A percentile compares a stretch with the other conserved stretches of the same genome.
Evolutionary conservation across 2,888 invertebrate species (phyloP).

Genomic region (Adineta ricciae): DNA sequence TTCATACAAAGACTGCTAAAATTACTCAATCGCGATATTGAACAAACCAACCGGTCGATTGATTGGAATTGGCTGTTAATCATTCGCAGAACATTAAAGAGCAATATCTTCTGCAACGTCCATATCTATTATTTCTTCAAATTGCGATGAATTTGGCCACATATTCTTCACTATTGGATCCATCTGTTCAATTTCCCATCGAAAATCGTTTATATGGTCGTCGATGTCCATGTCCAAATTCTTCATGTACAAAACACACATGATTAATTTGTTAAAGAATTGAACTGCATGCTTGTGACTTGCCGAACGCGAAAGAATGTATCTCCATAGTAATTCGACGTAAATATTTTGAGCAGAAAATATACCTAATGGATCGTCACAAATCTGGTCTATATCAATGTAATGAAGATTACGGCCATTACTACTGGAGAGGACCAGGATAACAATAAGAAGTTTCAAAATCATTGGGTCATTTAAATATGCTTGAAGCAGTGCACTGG

Average conservation of each 20-base stretch:
- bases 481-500: not conserved
- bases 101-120: no score
- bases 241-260: not conserved
- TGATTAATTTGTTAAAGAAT: not conserved
- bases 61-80: no score
- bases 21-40: no score
- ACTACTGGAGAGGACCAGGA: not conserved
- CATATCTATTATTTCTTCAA: not conserved
- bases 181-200: not conserved
- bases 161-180: not conserved
- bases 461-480: not conserved
- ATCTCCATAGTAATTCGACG: not conserved
- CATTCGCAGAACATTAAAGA: no score
- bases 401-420: not conserved
- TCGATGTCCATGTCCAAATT: not conserved
- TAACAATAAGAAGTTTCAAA: not conserved
- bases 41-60: no score
- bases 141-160: not conserved
- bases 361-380: not conserved
- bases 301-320: not conserved
- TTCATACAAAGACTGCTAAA: no score
- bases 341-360: not conserved
- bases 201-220: not conserved
- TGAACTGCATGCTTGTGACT: not conserved
- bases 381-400: not conserved